Evolutionary conservation across 2,113 vertebrate species (phyloP).

Genomic region (Takifugu flavidus): DNA sequence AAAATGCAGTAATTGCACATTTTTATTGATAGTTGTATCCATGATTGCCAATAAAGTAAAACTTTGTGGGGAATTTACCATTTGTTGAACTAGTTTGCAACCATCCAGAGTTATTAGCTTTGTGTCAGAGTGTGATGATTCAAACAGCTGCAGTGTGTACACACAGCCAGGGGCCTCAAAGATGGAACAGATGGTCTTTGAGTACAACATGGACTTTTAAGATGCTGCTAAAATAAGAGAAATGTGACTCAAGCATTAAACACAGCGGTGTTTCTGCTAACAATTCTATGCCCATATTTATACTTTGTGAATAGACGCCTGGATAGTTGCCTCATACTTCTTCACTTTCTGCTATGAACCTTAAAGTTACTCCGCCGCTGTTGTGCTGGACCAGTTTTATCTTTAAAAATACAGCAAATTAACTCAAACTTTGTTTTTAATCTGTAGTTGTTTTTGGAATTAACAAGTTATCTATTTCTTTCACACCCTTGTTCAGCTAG

Average conservation of each 20-base stretch:
- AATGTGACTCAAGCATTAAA: conserved; percentile 23
- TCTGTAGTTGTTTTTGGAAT: no score
- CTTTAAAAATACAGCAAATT: no score
- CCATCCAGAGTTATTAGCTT: conserved; percentile 12
- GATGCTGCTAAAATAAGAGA: conserved; percentile 8
- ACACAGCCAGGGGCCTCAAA: conserved; percentile 28
- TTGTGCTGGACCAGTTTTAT: no score
- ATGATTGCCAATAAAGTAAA: conserved; percentile 2
- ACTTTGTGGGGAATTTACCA: conserved; percentile 16
- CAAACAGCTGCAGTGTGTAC: conserved; percentile 57
- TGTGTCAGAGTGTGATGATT: conserved; percentile 28
- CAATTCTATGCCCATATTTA: neutral
- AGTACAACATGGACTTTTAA: conserved; percentile 7
- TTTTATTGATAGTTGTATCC: neutral
- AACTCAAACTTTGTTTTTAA: no score
- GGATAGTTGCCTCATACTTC: no score
- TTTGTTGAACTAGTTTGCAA: conserved; percentile 29
- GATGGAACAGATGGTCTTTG: conserved; percentile 34
- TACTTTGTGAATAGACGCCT: neutral
- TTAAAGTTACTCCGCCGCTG: no score
- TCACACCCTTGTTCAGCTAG: no score
- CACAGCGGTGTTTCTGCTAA: neutral
- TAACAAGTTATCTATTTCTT: no score
- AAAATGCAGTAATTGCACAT: neutral
- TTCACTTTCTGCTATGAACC: no score